These are phyloP conservation scores for Tetramorium bicarinatum DNA, from an alignment of 2,888 invertebrate genomes.

Conservation along the genomic window DNA sequence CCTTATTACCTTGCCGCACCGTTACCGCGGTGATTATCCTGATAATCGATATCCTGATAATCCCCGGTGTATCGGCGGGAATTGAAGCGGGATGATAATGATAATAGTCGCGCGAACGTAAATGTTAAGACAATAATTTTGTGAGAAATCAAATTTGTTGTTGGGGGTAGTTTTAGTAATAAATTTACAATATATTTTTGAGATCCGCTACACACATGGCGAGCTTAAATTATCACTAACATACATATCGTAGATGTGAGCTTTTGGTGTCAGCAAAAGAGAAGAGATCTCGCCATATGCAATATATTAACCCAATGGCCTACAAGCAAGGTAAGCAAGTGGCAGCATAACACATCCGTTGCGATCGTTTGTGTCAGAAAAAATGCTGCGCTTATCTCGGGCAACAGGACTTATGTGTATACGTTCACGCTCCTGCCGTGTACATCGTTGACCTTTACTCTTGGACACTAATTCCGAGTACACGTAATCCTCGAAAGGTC, in stretches of 20 bases:
- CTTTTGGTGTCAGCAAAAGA: background rate
- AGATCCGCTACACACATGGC: background rate
- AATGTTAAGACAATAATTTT: conserved; percentile 5
- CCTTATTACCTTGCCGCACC: background rate
- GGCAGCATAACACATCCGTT: background rate
- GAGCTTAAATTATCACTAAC: background rate
- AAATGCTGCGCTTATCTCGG: conserved; percentile 1
- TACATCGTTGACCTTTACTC: conserved; percentile 33
- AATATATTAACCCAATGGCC: background rate
- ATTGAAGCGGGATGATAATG: background rate
- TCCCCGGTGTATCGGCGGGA: background rate
- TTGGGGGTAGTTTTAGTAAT: background rate
- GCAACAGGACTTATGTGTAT: background rate
- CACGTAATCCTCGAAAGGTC: conserved; percentile 5
- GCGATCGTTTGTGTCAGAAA: conserved; percentile 1
- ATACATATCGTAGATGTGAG: background rate
- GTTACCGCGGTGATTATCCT: background rate
- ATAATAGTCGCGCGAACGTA: background rate
- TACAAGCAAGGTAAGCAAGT: background rate
- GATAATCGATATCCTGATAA: conserved; percentile 30
- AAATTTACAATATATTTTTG: background rate
- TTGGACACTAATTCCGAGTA: conserved; percentile 18
- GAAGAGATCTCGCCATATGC: background rate
- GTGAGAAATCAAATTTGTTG: background rate
- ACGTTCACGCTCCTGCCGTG: background rate